A percentile compares a stretch with the other conserved stretches of the same genome.
phyloP scores from a whole-genome alignment of 2,888 invertebrate genomes.

The Miltochrista miniata region DNA sequence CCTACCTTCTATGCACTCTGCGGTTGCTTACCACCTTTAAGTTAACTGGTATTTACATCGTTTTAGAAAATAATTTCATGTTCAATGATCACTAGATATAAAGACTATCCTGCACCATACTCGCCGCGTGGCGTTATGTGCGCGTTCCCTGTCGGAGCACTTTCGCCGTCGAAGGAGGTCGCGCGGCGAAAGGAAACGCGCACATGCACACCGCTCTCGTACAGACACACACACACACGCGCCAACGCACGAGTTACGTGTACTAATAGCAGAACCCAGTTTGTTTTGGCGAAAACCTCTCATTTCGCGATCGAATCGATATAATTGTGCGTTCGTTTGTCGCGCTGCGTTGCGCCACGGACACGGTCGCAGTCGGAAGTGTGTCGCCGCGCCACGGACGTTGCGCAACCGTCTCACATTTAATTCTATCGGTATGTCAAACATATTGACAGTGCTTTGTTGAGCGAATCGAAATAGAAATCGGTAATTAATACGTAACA shows the following conservation, averaged over 20 bases:
- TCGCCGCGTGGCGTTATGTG: too few species aligned
- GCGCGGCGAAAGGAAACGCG: slow-evolving; percentile 52
- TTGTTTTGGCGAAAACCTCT: slow-evolving; percentile 6
- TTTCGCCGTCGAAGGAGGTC: slow-evolving; percentile 55
- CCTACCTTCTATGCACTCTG: too few species aligned
- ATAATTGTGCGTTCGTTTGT: slow-evolving; percentile 6
- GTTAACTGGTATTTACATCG: too few species aligned
- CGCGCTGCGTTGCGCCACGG: slow-evolving; percentile 4
- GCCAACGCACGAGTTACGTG: slow-evolving; percentile 14
- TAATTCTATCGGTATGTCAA: neutral
- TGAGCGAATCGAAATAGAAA: neutral
- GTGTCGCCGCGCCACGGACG: slow-evolving; percentile 2
- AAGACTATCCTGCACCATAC: too few species aligned
- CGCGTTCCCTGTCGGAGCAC: slow-evolving; percentile 32
- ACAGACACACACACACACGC: slow-evolving; percentile 6
- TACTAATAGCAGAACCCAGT: slow-evolving; percentile 19
- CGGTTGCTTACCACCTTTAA: too few species aligned
- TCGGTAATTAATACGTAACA: neutral
- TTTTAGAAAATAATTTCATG: too few species aligned
- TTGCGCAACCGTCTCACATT: neutral
- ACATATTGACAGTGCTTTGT: neutral
- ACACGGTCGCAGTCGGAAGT: slow-evolving; percentile 1
- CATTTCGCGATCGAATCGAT: slow-evolving; percentile 7
- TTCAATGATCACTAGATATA: too few species aligned
- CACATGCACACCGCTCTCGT: slow-evolving; percentile 6